A percentile compares a stretch with the other conserved stretches of the same genome.
These are phyloP conservation scores for Hemistola chrysoprasaria DNA, from an alignment of 2,888 invertebrate species.

Conservation along the genomic window DNA sequence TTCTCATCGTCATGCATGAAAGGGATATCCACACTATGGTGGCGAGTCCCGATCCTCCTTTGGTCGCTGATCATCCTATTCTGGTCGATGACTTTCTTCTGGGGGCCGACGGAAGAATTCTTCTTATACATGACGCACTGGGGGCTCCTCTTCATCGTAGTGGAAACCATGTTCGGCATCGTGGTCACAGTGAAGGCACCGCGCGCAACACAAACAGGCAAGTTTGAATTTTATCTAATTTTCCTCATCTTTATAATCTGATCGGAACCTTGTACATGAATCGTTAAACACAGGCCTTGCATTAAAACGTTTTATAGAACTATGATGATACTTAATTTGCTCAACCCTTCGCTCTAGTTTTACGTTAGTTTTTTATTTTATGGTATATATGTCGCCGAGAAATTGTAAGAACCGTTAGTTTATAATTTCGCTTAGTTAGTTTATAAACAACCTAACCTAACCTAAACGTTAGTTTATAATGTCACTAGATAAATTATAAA, in stretches of 20 bases:
- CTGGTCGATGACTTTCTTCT: slow-evolving; percentile 61
- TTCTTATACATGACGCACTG: slow-evolving; percentile 81
- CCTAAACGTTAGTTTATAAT: no score
- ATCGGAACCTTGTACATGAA: slow-evolving; percentile 3
- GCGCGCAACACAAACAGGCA: slow-evolving; percentile 48
- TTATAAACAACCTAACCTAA: no score
- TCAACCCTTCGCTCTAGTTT: no score
- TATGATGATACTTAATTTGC: no score
- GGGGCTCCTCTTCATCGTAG: slow-evolving; percentile 68
- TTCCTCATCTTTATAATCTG: not conserved
- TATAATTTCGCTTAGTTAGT: no score
- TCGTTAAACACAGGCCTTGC: not conserved
- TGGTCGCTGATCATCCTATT: slow-evolving; percentile 54
- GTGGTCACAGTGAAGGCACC: slow-evolving; percentile 49
- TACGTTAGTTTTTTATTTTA: no score
- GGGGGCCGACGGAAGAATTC: slow-evolving; percentile 70
- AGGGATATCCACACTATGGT: slow-evolving; percentile 58
- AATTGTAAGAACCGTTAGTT: no score
- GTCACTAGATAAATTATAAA: no score
- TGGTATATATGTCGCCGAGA: no score
- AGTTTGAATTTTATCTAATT: slow-evolving; percentile 12
- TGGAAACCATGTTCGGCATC: slow-evolving; percentile 64
- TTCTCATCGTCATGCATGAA: slow-evolving; percentile 56
- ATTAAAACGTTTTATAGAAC: not conserved
- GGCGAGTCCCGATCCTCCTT: slow-evolving; percentile 65